A percentile compares a stretch with the other conserved stretches of the same genome.
phyloP scores from a whole-genome alignment of 2,888 invertebrate species.

The Zele albiditarsus region DNA sequence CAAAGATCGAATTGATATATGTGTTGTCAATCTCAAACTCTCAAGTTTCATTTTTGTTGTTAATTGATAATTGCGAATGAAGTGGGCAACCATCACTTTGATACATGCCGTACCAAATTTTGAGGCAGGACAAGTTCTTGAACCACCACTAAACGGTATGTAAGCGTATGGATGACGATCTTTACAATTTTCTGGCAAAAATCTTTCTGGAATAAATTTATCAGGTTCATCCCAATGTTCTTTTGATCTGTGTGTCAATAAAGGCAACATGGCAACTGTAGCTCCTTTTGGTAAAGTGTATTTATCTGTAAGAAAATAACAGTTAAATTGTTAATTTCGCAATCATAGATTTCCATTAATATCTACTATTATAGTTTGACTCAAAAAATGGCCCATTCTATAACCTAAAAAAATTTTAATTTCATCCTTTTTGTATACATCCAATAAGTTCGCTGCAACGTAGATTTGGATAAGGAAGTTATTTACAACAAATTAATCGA shows the following conservation, averaged over 20 bases:
- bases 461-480: no score
- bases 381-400: no score
- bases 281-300: slow-evolving; percentile 55
- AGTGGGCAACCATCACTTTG: slow-evolving; percentile 54
- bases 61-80: slow-evolving; percentile 51
- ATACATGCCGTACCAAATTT: slow-evolving; percentile 55
- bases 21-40: slow-evolving; percentile 48
- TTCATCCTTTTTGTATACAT: no score
- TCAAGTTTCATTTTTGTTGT: slow-evolving; percentile 42
- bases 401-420: no score
- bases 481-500: not conserved
- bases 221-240: slow-evolving; percentile 56
- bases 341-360: no score
- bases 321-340: no score
- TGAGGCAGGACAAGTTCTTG: slow-evolving; percentile 47
- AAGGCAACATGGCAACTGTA: slow-evolving; percentile 50
- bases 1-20: slow-evolving; percentile 52
- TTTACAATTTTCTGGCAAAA: slow-evolving; percentile 52
- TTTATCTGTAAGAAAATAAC: no score
- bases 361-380: no score
- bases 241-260: slow-evolving; percentile 51
- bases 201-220: slow-evolving; percentile 57
- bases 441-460: no score
- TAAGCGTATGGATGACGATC: slow-evolving; percentile 54
- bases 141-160: no score